Percentiles rank a stretch among this genome's conserved stretches.
Evolutionary conservation across 2,113 vertebrate species (phyloP).

Genomic region (human (Homo sapiens)): DNA sequence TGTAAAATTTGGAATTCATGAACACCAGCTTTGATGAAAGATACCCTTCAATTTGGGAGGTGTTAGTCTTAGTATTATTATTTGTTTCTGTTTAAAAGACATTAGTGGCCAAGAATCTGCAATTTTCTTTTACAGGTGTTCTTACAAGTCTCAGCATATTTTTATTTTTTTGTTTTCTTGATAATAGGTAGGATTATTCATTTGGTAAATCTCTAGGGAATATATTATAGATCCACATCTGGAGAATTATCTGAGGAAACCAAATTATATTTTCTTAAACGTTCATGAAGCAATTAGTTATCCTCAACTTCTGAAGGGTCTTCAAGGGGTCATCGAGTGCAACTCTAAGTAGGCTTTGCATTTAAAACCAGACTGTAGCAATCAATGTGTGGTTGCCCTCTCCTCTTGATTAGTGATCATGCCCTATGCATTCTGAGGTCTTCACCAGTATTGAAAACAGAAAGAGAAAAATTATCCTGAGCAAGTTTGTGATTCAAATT

Average conservation of each 20-base stretch:
- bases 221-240: constrained; percentile 59
- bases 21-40: constrained; percentile 58
- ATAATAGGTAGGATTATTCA: constrained; percentile 47
- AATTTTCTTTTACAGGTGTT: constrained; percentile 42
- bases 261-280: constrained; percentile 25
- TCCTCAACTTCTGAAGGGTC: neutral
- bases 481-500: neutral
- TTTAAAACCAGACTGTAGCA: neutral
- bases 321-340: neutral
- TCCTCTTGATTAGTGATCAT: neutral
- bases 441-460: neutral
- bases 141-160: neutral
- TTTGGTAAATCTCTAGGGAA: constrained; percentile 36
- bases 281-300: constrained; percentile 35
- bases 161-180: neutral
- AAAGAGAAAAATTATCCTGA: neutral
- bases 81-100: constrained; percentile 70
- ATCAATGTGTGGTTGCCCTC: neutral
- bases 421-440: neutral
- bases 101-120: constrained; percentile 38
- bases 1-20: constrained; percentile 60
- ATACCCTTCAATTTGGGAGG: constrained; percentile 57
- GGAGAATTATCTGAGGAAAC: constrained; percentile 30
- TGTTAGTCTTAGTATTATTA: constrained; percentile 35
- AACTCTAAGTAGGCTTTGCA: neutral